Evolutionary conservation across 2,797 vertebrate genomes (phyloP), one percentile per base, ranked within the genome.

Genomic region (Podarcis lilfordi): DNA sequence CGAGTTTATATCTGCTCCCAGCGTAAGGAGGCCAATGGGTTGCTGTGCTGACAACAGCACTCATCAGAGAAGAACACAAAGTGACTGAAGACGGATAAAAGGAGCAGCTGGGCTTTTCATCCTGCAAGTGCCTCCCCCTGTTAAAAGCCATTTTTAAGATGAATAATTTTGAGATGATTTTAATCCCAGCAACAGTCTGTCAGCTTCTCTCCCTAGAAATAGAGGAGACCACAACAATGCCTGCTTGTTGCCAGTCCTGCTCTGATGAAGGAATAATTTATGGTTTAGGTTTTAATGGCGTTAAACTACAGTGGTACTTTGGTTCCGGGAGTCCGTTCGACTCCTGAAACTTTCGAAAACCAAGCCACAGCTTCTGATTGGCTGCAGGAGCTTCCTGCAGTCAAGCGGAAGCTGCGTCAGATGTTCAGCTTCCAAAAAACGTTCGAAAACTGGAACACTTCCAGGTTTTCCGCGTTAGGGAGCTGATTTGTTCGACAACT

Each of bases 1-100:
- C 94, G 93, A 91, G 78, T 75, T 91, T 84, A 0, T 95, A 94
- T 95, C 93, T 92, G 76, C 79, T 94, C 61, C 64, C n/a, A 91
- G 88, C 91, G 94, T 78, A 91, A 93, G 90, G 61, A 93, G 27
- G 78, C 35, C 0, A 8, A 80, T 77, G 91, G 94, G 87, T 91
- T 93, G 80, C 89, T 68, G 86, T 90, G 93, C 93, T 94, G 86
- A 93, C 93, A 95, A 95, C 91, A 90, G 88, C 82, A 90, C 91
- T 95, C 94, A 91, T 91, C 88, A 93, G 85, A 92, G 86, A 69
- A 91, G 90, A 90, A 93, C 86, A 94, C 83, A 92, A 91, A 92
- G 82, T 94, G 93, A 88, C 86, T 88, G 59, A 84, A 86, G 92
- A 92, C 32, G 83, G 89, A 94, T 93, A 93, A 93, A 94, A 93